These are phyloP conservation scores for Microdon myrmicae DNA, from an alignment of 2,888 invertebrate species.

Conservation along the genomic window DNA sequence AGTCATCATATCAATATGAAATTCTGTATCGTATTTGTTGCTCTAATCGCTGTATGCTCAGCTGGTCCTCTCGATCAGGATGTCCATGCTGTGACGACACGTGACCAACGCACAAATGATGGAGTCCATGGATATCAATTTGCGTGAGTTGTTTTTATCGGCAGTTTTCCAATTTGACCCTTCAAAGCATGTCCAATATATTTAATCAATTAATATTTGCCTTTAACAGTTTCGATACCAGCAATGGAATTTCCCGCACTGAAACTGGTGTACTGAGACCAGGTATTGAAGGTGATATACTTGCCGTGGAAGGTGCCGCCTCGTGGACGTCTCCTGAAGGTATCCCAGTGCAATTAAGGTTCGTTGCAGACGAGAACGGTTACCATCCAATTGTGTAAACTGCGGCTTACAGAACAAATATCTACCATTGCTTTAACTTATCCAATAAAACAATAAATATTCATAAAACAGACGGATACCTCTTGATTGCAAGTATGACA, in stretches of 20 bases:
- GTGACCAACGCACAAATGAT: constrained; percentile 51
- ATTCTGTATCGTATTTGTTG: constrained; percentile 61
- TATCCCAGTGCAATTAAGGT: constrained; percentile 61
- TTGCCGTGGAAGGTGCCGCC: constrained; percentile 70
- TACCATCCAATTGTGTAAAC: constrained; percentile 61
- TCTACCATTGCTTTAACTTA: too few species aligned
- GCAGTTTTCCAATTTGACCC: too few species aligned
- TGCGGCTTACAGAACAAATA: too few species aligned
- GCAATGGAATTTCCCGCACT: constrained; percentile 65
- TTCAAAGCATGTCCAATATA: background rate
- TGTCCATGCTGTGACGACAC: constrained; percentile 69
- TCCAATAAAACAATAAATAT: too few species aligned
- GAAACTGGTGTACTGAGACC: constrained; percentile 66
- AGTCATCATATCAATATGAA: constrained; percentile 61
- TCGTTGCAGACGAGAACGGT: constrained; percentile 67
- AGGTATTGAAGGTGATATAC: constrained; percentile 66
- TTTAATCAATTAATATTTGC: too few species aligned
- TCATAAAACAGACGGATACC: too few species aligned
- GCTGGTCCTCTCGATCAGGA: constrained; percentile 57
- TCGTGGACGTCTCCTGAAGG: constrained; percentile 69
- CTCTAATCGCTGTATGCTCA: constrained; percentile 57
- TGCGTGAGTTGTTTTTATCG: too few species aligned
- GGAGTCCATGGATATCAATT: constrained; percentile 30
- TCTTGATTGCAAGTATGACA: too few species aligned
- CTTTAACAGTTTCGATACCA: constrained; percentile 66